Evolutionary conservation across 2,888 invertebrate species (phyloP), one percentile per base, ranked within the genome.

Genomic region (Zeuzera pyrina): DNA sequence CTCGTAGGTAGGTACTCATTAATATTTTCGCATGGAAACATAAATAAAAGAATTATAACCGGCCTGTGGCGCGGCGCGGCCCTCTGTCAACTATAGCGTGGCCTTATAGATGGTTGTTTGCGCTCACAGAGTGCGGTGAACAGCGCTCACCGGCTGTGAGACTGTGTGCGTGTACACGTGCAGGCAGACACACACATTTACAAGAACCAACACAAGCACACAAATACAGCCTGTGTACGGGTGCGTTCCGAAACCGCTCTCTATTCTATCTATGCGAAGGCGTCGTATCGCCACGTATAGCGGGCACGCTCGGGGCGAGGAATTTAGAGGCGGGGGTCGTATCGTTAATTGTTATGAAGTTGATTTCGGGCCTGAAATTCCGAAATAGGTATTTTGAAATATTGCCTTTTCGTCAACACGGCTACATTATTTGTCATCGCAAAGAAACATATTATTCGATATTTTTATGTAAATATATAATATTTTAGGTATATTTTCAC

Each of bases 51-150:
- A n/a, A n/a, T 38, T 46, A 52, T 43, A 60, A 57, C 47, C 74
- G 73, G 77, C 77, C 48, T 64, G 60, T 49, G 58, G 61, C 81
- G 71, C 59, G 68, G 60, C 57, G 42, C 73, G 64, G 55, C 78
- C 81, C 76, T 73, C 68, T 63, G 81, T 78, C 79, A 69, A 78
- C 81, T 81, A 83, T 81, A 83, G 81, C 83, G 83, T 83, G 83
- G 83, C 83, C 83, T 83, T 83, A 83, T 83, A 83, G 83, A 81
- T 83, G 83, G 83, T 83, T 83, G 83, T 83, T 83, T 83, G 83
- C 83, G 83, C 83, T 83, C 81, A 83, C 83, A 83, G 83, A 83
- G 83, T 83, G 83, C 83, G 81, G 83, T 83, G 83, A 83, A 83
- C 83, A 83, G 83, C 81, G 83, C 81, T 81, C 81, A 79, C 81